These are phyloP conservation scores for Aldabrachelys gigantea DNA, from an alignment of 2,113 vertebrate species.

Conservation along the genomic window DNA sequence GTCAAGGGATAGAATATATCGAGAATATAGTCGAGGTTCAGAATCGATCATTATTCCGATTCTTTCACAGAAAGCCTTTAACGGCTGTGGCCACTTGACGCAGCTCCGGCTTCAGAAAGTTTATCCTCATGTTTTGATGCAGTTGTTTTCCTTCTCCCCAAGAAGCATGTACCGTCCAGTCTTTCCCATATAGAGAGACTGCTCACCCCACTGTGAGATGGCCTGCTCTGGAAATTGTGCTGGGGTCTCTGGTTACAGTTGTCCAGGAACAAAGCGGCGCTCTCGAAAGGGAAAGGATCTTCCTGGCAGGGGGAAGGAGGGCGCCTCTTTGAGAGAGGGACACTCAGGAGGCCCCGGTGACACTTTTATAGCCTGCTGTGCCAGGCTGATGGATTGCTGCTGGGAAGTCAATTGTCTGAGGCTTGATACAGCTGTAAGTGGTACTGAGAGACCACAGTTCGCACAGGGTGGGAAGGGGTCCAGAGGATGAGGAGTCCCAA, in stretches of 20 bases:
- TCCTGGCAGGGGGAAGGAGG: not conserved
- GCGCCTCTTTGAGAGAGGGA: not conserved
- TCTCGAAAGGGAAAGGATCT: not conserved
- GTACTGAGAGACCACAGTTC: not conserved
- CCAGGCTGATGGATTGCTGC: conserved; percentile 9
- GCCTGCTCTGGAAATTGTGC: not conserved
- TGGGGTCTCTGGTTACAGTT: not conserved
- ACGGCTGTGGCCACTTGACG: rapidly evolving
- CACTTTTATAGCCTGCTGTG: not conserved
- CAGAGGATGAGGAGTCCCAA: not conserved
- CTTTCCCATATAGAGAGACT: not conserved
- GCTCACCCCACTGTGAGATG: not conserved
- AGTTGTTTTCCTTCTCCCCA: not conserved
- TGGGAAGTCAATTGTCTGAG: conserved; percentile 39
- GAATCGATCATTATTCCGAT: no score
- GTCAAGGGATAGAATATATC: no score
- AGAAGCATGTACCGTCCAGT: not conserved
- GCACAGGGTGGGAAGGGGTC: not conserved
- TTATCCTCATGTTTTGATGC: not conserved
- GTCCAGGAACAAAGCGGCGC: not conserved
- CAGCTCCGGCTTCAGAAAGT: not conserved
- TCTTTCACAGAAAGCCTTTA: not conserved
- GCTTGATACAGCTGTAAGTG: rapidly evolving
- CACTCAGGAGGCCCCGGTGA: not conserved
- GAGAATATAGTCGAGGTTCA: no score